phyloP scores from a whole-genome alignment of 2,797 vertebrate genomes.

The Myotis vivesi region DNA sequence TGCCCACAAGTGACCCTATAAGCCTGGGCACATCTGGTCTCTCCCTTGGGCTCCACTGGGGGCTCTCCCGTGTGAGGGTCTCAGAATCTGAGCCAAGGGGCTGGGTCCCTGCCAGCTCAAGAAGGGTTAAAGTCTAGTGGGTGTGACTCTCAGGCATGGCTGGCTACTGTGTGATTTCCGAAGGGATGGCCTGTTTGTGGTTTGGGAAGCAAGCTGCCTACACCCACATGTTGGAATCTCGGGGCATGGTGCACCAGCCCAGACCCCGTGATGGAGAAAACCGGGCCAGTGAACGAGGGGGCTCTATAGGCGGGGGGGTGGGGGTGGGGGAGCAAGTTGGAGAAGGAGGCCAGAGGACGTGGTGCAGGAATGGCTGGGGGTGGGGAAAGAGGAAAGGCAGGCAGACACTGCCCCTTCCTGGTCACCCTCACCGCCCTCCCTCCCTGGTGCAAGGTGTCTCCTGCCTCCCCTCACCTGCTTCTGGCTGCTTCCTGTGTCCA shows the following conservation, averaged over 20 bases:
- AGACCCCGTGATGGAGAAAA: neutral
- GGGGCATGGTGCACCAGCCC: neutral
- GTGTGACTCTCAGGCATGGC: fast-evolving
- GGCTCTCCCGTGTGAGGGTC: neutral
- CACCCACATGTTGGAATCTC: neutral
- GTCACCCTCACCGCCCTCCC: neutral
- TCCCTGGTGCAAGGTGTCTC: neutral
- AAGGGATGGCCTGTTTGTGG: neutral
- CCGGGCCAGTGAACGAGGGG: neutral
- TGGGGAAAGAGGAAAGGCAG: neutral
- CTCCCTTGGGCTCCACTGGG: neutral
- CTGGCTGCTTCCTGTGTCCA: neutral
- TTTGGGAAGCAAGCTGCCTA: neutral
- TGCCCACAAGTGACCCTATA: neutral
- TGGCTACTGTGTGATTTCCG: neutral
- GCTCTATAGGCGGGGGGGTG: fast-evolving
- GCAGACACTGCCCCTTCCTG: neutral
- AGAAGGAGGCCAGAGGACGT: neutral
- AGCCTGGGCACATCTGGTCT: neutral
- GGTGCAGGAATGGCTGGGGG: neutral
- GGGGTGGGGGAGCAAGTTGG: too few relatives aligned
- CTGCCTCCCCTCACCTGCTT: neutral
- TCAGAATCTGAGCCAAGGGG: neutral
- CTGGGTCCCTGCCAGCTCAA: neutral
- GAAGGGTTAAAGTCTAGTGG: neutral